phyloP scores from a whole-genome alignment of 1,140 invertebrate species.

The Lepidurus arcticus region DNA sequence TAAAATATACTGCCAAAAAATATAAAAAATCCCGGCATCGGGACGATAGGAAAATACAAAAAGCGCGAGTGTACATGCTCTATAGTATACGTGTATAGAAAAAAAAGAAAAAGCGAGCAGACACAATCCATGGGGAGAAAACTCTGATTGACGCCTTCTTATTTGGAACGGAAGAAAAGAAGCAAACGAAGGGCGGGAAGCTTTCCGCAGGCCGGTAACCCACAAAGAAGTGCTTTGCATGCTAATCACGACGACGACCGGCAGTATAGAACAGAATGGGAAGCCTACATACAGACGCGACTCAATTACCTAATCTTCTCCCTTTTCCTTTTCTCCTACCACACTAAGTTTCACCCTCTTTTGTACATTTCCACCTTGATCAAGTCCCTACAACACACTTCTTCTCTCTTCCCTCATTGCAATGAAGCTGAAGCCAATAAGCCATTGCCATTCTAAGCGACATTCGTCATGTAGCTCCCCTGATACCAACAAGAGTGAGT shows the following conservation, averaged over 20 bases:
- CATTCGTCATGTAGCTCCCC: neutral
- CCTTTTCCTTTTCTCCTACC: neutral
- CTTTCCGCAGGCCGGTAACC: neutral
- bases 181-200: neutral
- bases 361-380: neutral
- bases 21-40: too few relatives aligned
- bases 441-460: neutral
- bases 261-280: neutral
- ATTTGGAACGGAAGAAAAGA: neutral
- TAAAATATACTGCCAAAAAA: too few relatives aligned
- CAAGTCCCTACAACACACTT: neutral
- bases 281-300: constrained; percentile 15
- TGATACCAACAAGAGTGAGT: neutral
- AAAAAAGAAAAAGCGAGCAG: neutral
- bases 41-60: too few relatives aligned
- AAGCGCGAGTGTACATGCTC: neutral
- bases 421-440: neutral
- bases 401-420: neutral
- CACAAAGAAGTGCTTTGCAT: constrained; percentile 15
- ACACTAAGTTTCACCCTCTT: neutral
- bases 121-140: neutral
- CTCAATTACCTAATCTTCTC: constrained; percentile 10
- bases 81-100: neutral
- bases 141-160: constrained; percentile 4
- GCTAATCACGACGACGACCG: constrained; percentile 4